Percentiles rank a stretch among this genome's conserved stretches.
Evolutionary conservation across 2,888 invertebrate genomes (phyloP).

Genomic region (Caenorhabditis uteleia): DNA sequence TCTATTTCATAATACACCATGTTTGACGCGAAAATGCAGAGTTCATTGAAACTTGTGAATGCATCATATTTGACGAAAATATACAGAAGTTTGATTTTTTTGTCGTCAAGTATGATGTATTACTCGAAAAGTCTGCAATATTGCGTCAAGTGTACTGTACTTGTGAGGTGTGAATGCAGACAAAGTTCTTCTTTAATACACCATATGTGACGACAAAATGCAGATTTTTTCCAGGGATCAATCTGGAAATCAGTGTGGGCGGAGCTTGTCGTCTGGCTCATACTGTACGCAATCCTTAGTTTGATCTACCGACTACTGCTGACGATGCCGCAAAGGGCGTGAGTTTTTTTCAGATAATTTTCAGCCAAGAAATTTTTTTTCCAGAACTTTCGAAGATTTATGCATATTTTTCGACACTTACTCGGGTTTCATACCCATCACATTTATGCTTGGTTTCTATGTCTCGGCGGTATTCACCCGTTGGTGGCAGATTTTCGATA

Average conservation of each 20-base stretch:
- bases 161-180: too few species aligned
- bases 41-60: too few species aligned
- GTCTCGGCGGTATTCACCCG: slow-evolving; percentile 63
- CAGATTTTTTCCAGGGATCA: slow-evolving; percentile 39
- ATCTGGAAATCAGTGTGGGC: slow-evolving; percentile 57
- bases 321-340: slow-evolving; percentile 53
- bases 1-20: too few species aligned
- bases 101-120: too few species aligned
- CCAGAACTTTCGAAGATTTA: slow-evolving; percentile 63
- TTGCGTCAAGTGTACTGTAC: not conserved
- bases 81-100: too few species aligned
- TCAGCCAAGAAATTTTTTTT: slow-evolving; percentile 8
- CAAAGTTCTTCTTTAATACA: too few species aligned
- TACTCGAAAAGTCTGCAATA: not conserved
- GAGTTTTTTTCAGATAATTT: slow-evolving; percentile 8
- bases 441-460: slow-evolving; percentile 67
- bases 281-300: slow-evolving; percentile 50
- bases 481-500: slow-evolving; percentile 62
- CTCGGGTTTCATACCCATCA: slow-evolving; percentile 63
- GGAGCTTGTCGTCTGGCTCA: slow-evolving; percentile 59
- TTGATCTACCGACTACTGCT: slow-evolving; percentile 47
- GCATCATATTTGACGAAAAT: too few species aligned
- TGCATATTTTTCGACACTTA: slow-evolving; percentile 64
- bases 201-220: too few species aligned
- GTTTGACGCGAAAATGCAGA: too few species aligned